A percentile compares a stretch with the other conserved stretches of the same genome.
Conservation (phyloP, 2,888 invertebrate species). For the Spicauda simplicius region DNA sequence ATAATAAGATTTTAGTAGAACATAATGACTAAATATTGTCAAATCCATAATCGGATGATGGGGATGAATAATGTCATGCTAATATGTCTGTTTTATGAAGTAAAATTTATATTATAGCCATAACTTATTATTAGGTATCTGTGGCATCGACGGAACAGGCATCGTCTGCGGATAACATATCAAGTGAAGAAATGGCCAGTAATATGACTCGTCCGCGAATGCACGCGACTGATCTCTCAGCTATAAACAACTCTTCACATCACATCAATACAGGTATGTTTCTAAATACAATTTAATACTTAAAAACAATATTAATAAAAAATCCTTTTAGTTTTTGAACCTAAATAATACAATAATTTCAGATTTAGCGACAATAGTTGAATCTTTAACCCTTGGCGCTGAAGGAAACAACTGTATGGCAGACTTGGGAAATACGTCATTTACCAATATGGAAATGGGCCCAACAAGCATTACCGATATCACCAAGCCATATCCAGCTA, state of each 20-base stretch:
- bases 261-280: conserved; percentile 82
- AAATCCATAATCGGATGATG: too few species aligned
- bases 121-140: conserved; percentile 75
- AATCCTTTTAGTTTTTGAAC: neutral
- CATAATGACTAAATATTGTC: too few species aligned
- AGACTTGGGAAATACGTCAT: conserved; percentile 72
- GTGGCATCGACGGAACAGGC: conserved; percentile 98
- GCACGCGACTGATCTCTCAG: conserved; percentile 86
- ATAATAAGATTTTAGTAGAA: too few species aligned
- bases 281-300: neutral
- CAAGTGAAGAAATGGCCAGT: conserved; percentile 95
- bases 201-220: conserved; percentile 77
- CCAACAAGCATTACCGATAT: conserved; percentile 81
- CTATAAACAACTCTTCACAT: conserved; percentile 89
- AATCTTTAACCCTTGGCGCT: conserved; percentile 89
- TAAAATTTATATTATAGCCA: neutral
- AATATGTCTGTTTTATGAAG: too few species aligned
- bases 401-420: conserved; percentile 85
- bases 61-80: too few species aligned
- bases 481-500: conserved; percentile 81
- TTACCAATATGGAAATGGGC: conserved; percentile 84
- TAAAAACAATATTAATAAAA: neutral
- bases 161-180: conserved; percentile 97
- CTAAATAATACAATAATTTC: conserved; percentile 39
- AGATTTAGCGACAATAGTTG: conserved; percentile 95